Evolutionary conservation across 2,888 invertebrate species (phyloP), one percentile per base, ranked within the genome.

Genomic region (Crossocerus cetratus): DNA sequence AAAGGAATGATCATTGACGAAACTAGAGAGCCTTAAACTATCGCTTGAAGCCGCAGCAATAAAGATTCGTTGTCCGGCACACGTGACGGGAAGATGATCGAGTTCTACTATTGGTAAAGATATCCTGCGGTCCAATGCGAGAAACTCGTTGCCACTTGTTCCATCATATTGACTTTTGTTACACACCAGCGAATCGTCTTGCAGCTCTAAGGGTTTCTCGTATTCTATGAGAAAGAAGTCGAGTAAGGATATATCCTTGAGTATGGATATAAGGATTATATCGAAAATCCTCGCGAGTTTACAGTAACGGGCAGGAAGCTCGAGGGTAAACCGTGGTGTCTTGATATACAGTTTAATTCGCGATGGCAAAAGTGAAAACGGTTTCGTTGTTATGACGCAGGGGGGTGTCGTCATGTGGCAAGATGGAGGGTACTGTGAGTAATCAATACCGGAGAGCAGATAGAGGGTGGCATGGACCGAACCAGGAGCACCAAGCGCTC

Each of bases 401-500:
- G 43, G 55, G 54, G 62, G 63, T 75, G 69, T 63, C 72, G 73
- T 76, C 82, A 68, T 80, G 72, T 72, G 65, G 59, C 75, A 82
- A 82, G 74, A 80, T 82, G 78, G 76, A 76, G 72, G 73, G 72
- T 76, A 76, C 73, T 74, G 75, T 72, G 74, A 80, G 81, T 83
- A 84, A 86, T 86, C 85, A 83, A 86, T 86, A 85, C 84, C 21
- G 57, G 72, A 45, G 69, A 66, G 72, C 73, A 67, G 74, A 78
- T 71, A 32, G 32, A 69, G 54, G 76, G 83, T 64, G 65, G 66
- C 61, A 72, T 84, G 83, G 80, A 83, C 83, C 80, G 71, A 74
- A 69, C 72, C 65, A 62, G 65, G 11, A 67, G 65, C 68, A 67
- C 43, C 58, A 20, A 11, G 13, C 65, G 58, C 20, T 59, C 58